Evolutionary conservation across 2,797 vertebrate genomes (phyloP).

Genomic region (Ceyx erithaca): DNA sequence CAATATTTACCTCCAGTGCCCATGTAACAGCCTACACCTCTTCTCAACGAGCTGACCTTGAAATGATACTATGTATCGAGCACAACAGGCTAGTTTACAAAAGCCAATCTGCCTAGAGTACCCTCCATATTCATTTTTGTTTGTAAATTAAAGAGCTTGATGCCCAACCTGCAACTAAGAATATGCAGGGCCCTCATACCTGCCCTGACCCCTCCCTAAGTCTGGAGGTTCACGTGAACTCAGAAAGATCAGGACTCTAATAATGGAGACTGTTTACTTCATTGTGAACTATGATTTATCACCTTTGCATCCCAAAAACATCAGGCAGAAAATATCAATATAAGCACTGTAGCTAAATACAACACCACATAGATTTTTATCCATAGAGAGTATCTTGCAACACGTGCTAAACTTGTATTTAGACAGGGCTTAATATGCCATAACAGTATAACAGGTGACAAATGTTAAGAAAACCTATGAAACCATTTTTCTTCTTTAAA

Average conservation of each 20-base stretch:
- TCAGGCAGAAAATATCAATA: background rate
- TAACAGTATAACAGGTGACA: background rate
- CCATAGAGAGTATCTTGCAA: background rate
- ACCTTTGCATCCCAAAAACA: background rate
- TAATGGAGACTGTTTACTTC: accelerated
- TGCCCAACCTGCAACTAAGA: background rate
- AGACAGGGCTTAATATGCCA: background rate
- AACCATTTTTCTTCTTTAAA: background rate
- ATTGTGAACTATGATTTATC: background rate
- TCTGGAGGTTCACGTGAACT: accelerated
- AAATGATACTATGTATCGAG: accelerated
- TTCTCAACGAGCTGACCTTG: background rate
- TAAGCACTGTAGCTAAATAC: background rate
- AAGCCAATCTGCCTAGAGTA: too few relatives aligned
- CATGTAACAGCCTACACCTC: background rate
- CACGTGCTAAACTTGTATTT: background rate
- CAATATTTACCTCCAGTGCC: background rate
- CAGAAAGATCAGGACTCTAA: background rate
- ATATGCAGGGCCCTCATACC: accelerated
- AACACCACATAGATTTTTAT: background rate
- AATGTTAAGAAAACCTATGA: background rate
- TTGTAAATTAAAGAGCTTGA: background rate
- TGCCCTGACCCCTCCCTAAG: background rate
- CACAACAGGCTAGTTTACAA: accelerated
- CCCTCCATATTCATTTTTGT: background rate